Base-by-base conservation (phyloP, 2,888 invertebrate genomes). In the Saturnia japonica region DNA sequence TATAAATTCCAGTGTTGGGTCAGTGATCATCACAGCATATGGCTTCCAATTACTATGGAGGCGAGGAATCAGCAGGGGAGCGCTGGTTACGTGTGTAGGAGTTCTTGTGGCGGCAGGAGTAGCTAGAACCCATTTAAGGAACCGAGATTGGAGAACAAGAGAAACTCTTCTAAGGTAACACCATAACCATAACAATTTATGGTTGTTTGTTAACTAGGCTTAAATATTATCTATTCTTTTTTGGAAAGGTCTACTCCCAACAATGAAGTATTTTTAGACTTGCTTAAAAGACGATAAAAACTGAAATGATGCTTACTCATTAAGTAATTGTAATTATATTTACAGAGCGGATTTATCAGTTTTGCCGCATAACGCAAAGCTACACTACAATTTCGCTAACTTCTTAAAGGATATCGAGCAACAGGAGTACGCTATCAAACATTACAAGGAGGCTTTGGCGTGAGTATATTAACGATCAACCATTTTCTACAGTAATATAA, bases 381-480 rank as follows among this genome's bases (percentile, higher is more conserved):
- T 97, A 91, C 97, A 98, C 91, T 98, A 97, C 94, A 98, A 98
- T 93, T 97, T 96, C 84, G 98, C 96, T 67, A 98, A 98, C 94
- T 96, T 96, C 87, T 94, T 97, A 78, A 95, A 97, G 86, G 97
- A 98, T 87, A 95, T 95, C 66, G 96, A 96, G 60, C 95, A 96
- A 80, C 95, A 95, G 72, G 96, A 96, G 77, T 94, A 95, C 74
- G 97, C 98, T 34, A 95, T 96, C 77, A 91, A 95, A 78, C 97
- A 97, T 91, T 98, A 98, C 91, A 95, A 95, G 80, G 95, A 96
- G 85, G 97, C 98, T 42, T 91, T 98, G 68, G 96, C 95, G 98
- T 97, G 89, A 95, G 95, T 60, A 60, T 60, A 60, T 14, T 28
- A 16, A 22, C 12, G 11, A 47, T 22, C 0, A 22, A 34, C n/a